Conservation (phyloP, 1,140 invertebrate species). For the Lanistes nyassanus region DNA sequence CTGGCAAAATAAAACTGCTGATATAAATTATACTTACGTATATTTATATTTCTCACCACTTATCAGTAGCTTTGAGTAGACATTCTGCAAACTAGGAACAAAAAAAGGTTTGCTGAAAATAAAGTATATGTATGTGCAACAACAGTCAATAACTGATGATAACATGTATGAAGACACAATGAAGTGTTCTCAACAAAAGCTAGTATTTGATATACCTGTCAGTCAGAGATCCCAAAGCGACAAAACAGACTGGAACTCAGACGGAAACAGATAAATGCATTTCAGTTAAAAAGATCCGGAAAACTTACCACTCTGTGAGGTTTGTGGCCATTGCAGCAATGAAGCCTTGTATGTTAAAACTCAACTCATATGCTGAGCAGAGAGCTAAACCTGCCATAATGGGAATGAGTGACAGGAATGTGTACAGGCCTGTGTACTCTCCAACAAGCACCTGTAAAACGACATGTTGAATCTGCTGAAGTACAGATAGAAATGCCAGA, state of each 20-base stretch:
- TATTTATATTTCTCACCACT: slow-evolving; percentile 83
- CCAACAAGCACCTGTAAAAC: slow-evolving; percentile 79
- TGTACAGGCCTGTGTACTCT: slow-evolving; percentile 77
- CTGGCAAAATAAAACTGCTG: slow-evolving; percentile 7
- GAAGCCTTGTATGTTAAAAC: slow-evolving; percentile 83
- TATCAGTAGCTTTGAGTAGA: slow-evolving; percentile 85
- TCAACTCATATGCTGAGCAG: slow-evolving; percentile 85
- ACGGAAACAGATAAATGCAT: too few relatives aligned
- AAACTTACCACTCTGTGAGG: slow-evolving; percentile 80
- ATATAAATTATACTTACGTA: slow-evolving; percentile 74
- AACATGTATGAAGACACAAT: neutral
- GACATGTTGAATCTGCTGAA: too few relatives aligned
- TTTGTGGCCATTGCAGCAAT: slow-evolving; percentile 83
- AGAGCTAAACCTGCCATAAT: slow-evolving; percentile 87
- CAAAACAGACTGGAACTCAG: too few relatives aligned
- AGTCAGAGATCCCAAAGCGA: too few relatives aligned
- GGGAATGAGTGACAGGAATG: slow-evolving; percentile 82
- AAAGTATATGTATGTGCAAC: too few relatives aligned
- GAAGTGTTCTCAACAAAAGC: neutral
- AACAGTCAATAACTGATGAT: too few relatives aligned
- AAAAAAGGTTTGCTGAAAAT: too few relatives aligned
- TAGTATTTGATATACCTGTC: neutral
- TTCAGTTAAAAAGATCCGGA: slow-evolving; percentile 1
- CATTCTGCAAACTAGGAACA: slow-evolving; percentile 79
- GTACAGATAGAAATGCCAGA: neutral